Percentiles rank a stretch among this genome's conserved stretches.
These are phyloP conservation scores for Orycteropus afer DNA, from an alignment of 2,113 vertebrate species.

Conservation along the genomic window DNA sequence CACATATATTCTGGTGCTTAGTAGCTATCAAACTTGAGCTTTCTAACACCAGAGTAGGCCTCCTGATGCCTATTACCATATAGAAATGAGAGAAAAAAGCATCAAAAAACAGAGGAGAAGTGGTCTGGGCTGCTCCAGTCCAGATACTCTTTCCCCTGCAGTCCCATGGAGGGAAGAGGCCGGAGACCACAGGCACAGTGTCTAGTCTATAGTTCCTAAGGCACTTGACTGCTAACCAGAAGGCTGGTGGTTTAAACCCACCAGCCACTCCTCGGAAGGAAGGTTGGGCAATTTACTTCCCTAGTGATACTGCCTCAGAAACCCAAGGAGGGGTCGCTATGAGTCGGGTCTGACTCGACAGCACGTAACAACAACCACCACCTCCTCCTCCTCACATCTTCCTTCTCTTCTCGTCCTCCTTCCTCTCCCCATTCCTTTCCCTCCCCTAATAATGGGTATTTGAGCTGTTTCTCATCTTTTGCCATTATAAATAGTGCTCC, in stretches of 20 bases:
- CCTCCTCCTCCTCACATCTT: background rate
- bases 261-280: no score
- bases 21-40: background rate
- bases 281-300: no score
- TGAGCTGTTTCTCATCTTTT: background rate
- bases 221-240: no score
- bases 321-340: no score
- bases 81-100: background rate
- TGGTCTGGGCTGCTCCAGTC: background rate
- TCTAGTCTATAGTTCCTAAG: no score
- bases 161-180: background rate
- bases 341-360: no score
- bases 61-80: background rate
- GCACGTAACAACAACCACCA: background rate
- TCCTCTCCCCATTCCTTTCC: background rate
- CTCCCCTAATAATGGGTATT: background rate
- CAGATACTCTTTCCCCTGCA: background rate
- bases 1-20: background rate
- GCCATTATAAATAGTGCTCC: background rate
- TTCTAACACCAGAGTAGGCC: background rate
- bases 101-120: background rate
- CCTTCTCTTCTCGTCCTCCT: background rate
- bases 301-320: no score
- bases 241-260: no score
- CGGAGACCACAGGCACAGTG: background rate